Conservation (phyloP, 2,113 vertebrate genomes). For the Campylomormyrus tamandua region DNA sequence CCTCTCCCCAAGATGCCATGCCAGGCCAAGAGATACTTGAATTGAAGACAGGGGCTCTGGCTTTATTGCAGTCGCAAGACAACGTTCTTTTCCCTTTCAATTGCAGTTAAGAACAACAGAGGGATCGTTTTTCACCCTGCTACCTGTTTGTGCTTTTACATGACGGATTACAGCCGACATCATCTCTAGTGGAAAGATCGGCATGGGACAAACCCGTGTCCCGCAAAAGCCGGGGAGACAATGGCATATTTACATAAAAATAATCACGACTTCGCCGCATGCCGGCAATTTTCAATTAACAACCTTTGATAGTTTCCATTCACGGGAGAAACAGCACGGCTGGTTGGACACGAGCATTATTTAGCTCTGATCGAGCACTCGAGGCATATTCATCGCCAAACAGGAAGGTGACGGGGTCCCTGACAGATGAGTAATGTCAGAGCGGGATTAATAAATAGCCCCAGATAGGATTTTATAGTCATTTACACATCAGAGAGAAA, state of each 20-base stretch:
- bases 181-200: neutral
- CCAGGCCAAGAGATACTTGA: neutral
- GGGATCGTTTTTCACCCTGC: neutral
- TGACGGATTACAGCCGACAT: neutral
- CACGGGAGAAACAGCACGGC: neutral
- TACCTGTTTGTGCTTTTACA: neutral
- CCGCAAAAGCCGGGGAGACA: neutral
- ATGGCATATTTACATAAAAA: constrained; percentile 14
- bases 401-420: neutral
- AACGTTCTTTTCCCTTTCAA: neutral
- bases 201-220: neutral
- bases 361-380: neutral
- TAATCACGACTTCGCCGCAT: neutral
- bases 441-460: neutral
- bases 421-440: neutral
- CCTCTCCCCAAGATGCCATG: neutral
- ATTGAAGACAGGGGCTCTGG: neutral
- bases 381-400: neutral
- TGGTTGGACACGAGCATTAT: neutral
- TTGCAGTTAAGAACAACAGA: neutral
- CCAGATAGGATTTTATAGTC: neutral
- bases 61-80: neutral
- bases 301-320: neutral
- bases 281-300: constrained; percentile 13
- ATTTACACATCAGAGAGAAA: neutral